Conservation (phyloP, 2,888 invertebrate species). For the Heliconius charithonia region DNA sequence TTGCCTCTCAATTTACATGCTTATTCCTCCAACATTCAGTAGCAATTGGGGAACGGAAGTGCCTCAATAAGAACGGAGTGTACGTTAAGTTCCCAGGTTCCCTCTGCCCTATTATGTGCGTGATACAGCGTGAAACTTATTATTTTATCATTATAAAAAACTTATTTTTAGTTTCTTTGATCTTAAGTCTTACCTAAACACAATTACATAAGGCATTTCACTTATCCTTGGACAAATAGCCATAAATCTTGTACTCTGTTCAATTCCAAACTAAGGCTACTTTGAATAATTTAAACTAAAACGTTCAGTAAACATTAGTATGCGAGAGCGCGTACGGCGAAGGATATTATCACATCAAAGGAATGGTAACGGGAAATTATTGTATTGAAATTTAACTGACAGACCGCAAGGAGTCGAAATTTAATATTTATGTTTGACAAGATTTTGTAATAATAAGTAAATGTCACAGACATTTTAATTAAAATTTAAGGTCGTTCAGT, state of each 20-base stretch:
- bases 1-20: too few relatives aligned
- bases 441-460: neutral
- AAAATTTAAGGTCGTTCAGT: too few relatives aligned
- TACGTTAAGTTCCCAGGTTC: too few relatives aligned
- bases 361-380: constrained; percentile 35
- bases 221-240: constrained; percentile 26
- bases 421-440: neutral
- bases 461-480: too few relatives aligned
- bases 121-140: neutral
- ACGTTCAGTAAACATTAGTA: constrained; percentile 33
- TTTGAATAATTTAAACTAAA: constrained; percentile 33
- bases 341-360: constrained; percentile 42
- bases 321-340: constrained; percentile 25
- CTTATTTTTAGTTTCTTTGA: neutral
- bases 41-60: too few relatives aligned
- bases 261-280: constrained; percentile 1
- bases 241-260: constrained; percentile 19
- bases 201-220: constrained; percentile 22
- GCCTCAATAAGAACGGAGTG: too few relatives aligned
- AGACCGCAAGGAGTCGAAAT: neutral
- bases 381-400: constrained; percentile 24
- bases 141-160: neutral
- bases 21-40: too few relatives aligned
- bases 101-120: too few relatives aligned
- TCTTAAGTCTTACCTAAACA: neutral